phyloP scores from a whole-genome alignment of 1,140 invertebrate genomes.

The Drosophila prosaltans region DNA sequence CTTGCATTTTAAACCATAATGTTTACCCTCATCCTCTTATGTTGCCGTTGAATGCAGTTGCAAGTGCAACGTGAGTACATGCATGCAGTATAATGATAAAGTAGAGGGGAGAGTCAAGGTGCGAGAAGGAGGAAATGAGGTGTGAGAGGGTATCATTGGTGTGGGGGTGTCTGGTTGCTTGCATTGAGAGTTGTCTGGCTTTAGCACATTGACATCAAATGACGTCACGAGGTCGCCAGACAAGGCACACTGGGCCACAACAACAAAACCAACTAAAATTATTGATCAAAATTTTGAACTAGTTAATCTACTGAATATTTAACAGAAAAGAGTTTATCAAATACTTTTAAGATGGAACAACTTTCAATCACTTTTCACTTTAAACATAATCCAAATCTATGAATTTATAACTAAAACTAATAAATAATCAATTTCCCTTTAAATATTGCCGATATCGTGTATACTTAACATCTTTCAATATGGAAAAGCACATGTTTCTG shows the following conservation, averaged over 20 bases:
- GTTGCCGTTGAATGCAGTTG: conserved; percentile 45
- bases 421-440: neutral
- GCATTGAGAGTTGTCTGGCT: conserved; percentile 53
- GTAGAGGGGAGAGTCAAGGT: conserved; percentile 17
- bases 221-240: conserved; percentile 52
- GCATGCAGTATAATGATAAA: conserved; percentile 34
- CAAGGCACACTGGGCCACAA: conserved; percentile 13
- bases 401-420: neutral
- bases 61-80: conserved; percentile 35
- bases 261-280: conserved; percentile 36
- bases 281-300: conserved; percentile 38
- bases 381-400: conserved; percentile 56
- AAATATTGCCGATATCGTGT: neutral
- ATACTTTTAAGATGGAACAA: no score
- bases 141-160: neutral
- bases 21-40: conserved; percentile 26
- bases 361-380: conserved; percentile 25
- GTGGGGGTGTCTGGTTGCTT: conserved; percentile 51
- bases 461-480: neutral
- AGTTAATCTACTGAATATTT: no score
- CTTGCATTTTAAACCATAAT: no score
- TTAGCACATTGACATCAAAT: conserved; percentile 55
- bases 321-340: no score
- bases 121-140: neutral
- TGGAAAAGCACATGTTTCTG: neutral